These are phyloP conservation scores for Rhagium mordax DNA, from an alignment of 2,888 invertebrate genomes.

Conservation along the genomic window DNA sequence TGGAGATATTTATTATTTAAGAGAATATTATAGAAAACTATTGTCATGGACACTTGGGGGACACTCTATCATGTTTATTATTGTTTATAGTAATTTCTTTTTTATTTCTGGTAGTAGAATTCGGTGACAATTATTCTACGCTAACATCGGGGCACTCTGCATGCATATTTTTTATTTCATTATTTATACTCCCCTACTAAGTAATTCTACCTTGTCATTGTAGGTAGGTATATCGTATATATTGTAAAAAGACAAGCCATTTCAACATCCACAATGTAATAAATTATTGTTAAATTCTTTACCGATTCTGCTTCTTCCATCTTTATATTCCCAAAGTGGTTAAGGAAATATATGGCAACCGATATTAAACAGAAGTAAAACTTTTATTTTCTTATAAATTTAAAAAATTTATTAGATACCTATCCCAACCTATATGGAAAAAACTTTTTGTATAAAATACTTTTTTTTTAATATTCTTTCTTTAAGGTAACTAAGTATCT, in stretches of 20 bases:
- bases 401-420: slow-evolving; percentile 41
- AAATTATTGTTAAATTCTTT: slow-evolving; percentile 1
- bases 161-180: no score
- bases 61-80: no score
- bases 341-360: slow-evolving; percentile 6
- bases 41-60: no score
- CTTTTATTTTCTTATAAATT: slow-evolving; percentile 49
- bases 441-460: slow-evolving; percentile 3
- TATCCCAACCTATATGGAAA: slow-evolving; percentile 9
- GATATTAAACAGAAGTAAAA: slow-evolving; percentile 39
- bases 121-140: no score
- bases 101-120: no score
- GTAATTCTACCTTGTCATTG: no score
- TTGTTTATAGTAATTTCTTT: no score
- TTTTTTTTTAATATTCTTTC: neutral
- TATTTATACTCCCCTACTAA: no score
- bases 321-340: slow-evolving; percentile 10
- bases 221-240: no score
- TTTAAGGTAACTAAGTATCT: neutral
- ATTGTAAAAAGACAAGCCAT: neutral
- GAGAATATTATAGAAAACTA: no score
- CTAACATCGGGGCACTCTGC: no score
- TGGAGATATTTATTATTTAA: no score
- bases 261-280: neutral
- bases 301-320: neutral